Conservation (phyloP, 2,113 vertebrate genomes). For the Talpa occidentalis region DNA sequence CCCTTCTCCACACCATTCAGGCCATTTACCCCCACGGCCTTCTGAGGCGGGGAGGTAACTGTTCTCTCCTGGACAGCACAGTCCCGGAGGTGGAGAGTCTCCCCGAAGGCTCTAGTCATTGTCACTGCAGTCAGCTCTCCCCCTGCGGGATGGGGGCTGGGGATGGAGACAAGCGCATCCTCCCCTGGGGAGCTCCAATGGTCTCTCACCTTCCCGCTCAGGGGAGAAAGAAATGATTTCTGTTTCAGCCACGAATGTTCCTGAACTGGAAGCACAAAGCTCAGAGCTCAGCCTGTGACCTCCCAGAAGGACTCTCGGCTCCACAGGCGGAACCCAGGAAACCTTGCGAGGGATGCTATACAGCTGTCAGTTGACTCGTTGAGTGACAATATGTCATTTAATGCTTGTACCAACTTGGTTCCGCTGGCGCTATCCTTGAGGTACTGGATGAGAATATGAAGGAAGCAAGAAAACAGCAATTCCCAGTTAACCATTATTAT, state of each 20-base stretch:
- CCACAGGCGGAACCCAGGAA: neutral
- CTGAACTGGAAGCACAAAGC: neutral
- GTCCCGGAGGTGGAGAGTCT: no score
- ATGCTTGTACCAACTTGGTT: neutral
- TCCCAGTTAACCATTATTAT: neutral
- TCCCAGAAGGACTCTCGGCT: neutral
- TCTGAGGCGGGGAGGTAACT: fast-evolving
- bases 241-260: neutral
- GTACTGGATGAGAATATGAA: neutral
- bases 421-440: neutral
- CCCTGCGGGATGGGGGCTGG: neutral
- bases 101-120: no score
- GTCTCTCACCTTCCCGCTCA: no score
- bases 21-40: fast-evolving
- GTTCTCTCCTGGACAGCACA: fast-evolving
- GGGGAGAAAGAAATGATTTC: neutral
- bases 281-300: neutral
- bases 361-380: no score
- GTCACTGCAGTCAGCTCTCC: neutral
- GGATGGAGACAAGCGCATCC: neutral
- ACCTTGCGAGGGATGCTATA: neutral
- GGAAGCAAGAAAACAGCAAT: neutral
- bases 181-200: neutral
- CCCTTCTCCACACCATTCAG: neutral
- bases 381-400: neutral